Evolutionary conservation across 2,113 vertebrate genomes (phyloP).

Genomic region (Oxygymnocypris stewartii): DNA sequence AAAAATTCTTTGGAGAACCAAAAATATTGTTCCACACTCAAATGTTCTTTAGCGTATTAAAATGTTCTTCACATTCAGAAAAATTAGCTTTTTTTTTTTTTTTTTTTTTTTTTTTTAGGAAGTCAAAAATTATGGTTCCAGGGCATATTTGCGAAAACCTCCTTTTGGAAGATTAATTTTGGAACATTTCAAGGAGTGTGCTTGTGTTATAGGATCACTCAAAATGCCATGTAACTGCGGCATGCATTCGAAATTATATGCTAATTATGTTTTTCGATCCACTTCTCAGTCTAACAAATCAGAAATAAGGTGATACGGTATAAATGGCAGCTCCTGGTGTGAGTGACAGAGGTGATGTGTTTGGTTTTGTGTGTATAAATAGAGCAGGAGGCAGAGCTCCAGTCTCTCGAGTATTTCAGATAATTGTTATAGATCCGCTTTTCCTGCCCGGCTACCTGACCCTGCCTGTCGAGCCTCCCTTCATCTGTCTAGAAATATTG

Average conservation of each 20-base stretch:
- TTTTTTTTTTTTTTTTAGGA: neutral
- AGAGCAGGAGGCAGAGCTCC: conserved; percentile 6
- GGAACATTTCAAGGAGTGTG: neutral
- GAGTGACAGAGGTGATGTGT: neutral
- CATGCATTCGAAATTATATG: neutral
- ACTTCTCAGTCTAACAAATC: neutral
- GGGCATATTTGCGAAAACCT: no score
- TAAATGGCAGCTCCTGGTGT: conserved; percentile 22
- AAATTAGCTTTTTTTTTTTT: no score
- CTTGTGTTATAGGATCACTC: neutral
- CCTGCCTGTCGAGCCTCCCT: conserved; percentile 21
- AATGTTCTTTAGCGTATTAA: no score
- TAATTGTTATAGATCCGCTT: conserved; percentile 58
- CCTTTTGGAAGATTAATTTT: no score
- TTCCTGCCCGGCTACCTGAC: conserved; percentile 22
- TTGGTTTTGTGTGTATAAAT: conserved; percentile 32
- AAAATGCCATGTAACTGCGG: neutral
- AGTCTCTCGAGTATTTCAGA: conserved; percentile 47
- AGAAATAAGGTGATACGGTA: conserved; percentile 28
- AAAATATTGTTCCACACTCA: no score
- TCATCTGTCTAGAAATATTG: conserved; percentile 11
- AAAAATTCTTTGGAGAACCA: no score
- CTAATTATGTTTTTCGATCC: neutral
- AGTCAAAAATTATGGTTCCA: neutral
- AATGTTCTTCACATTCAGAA: no score